Base-by-base conservation (phyloP, 2,888 invertebrate genomes). In the Serrognathus titanus region DNA sequence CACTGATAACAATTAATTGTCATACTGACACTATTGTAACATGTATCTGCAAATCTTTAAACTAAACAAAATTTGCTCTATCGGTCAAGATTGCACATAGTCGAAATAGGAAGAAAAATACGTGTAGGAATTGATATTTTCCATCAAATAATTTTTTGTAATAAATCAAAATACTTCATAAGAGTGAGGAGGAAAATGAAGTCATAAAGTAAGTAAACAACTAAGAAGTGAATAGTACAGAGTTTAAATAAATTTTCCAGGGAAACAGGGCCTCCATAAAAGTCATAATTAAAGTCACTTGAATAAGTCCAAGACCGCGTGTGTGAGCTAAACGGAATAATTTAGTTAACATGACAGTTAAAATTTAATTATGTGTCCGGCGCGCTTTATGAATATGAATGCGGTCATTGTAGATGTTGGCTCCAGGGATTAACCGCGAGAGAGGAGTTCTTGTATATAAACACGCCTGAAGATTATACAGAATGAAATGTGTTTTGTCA, bases 351-450 rank as follows among this genome's bases (percentile, higher is more conserved):
- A 75, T 73, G 75, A 76, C 75, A 75, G 74, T 74, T 75, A 72
- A 75, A 74, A 75, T 76, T 75, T 75, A 75, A 76, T 76, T 75
- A 73, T 71, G 69, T 71, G 69, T 70, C 70, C 70, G 65, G 66
- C 64, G 65, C 56, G 59, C 62, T 66, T 59, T 70, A 71, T 69
- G 72, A 73, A 74, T 73, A 72, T 73, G 73, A 75, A 75, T 73
- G 69, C 60, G 67, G 66, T 69, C 71, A 72, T 73, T 73, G 72
- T 73, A 63, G 63, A 66, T 66, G 66, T 64, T 64, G 47, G 56
- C 60, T 56, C 40, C 38, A 51, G 31, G 55, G 55, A 55, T 55
- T 55, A 55, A 55, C 37, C 49, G 39, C 41, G 38, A 45, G 64
- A 68, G 66, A 64, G 66, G 60, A 64, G 63, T 63, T 64, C 62